Base-by-base conservation (phyloP, 1,140 invertebrate genomes). In the Chymomyza costata region DNA sequence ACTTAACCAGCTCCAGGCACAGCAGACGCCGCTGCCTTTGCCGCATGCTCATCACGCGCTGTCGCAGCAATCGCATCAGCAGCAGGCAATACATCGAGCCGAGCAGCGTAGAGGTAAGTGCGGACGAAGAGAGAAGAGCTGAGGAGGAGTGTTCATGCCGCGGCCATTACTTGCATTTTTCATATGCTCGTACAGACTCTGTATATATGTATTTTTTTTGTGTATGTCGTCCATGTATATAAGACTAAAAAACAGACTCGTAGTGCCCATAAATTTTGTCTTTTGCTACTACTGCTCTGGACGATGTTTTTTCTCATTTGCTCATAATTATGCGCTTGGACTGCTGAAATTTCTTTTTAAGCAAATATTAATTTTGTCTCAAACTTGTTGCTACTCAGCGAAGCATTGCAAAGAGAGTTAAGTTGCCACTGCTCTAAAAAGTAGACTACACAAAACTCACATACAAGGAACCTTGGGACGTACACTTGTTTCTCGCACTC, bases 41-140 rank as follows among this genome's bases (percentile, higher is more conserved):
- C 70, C 70, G 1, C 71, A 78, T 25, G 70, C 71, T 16, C 70
- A 76, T 59, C 70, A 76, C 30, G 70, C 70, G 7, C 18, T 76
- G 40, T 78, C 78, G 70, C 70, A 76, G 71, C 70, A 76, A 16
- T 76, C 70, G 35, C 70, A 76, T 14, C 70, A 76, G 71, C 70
- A 76, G 70, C 70, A 76, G 66, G 70, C 70, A 17, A 76, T 76
- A 54, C 70, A 76, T 30, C 58, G 70, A 59, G 70, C 70, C 38
- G 71, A 78, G 59, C 73, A 76, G 63, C 58, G 58, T 47, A 58
- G 71, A 63, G 71, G 71, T 78, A 63, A 78, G 71, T 21, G 44
- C 37, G 32, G 3, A 25, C 21, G 21, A 8, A 25, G 8, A 25
- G 21, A 8, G 21, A 8, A 25, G 21, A 5, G 21, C 21, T 3